Evolutionary conservation across 30 jellyfish, hydroid and myxozoan genomes (phyloP).

Genomic region (Pelagia noctiluca): DNA sequence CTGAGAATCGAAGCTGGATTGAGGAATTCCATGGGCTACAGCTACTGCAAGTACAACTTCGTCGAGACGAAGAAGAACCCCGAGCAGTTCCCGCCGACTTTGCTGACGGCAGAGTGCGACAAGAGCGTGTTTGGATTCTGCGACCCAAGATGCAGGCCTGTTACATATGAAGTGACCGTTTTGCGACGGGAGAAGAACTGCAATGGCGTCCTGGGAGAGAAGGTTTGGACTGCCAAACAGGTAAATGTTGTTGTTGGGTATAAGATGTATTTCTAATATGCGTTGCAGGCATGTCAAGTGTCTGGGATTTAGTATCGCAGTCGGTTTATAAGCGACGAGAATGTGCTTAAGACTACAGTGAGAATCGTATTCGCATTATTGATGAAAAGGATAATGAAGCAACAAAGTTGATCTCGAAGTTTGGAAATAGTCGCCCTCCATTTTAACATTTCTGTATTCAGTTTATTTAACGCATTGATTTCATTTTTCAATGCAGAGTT

Average conservation of each 20-base stretch:
- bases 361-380: no score
- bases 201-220: conserved; percentile 34
- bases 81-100: conserved; percentile 41
- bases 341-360: no score
- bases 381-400: no score
- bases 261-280: conserved; percentile 1
- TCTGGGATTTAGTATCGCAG: no score
- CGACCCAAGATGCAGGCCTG: conserved; percentile 59
- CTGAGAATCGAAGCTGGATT: neutral
- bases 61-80: conserved; percentile 66
- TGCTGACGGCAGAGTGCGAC: conserved; percentile 48
- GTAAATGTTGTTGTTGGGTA: conserved; percentile 30
- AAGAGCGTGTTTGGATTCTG: conserved; percentile 17
- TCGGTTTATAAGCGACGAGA: no score
- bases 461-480: no score
- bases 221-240: conserved; percentile 26
- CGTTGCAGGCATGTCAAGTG: no score
- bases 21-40: neutral
- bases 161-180: conserved; percentile 12
- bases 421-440: no score
- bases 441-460: no score
- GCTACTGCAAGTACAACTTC: conserved; percentile 29
- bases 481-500: no score
- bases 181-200: conserved; percentile 5
- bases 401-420: no score